phyloP scores from a whole-genome alignment of 1,140 invertebrate genomes.

The Lutraria rhynchaena region DNA sequence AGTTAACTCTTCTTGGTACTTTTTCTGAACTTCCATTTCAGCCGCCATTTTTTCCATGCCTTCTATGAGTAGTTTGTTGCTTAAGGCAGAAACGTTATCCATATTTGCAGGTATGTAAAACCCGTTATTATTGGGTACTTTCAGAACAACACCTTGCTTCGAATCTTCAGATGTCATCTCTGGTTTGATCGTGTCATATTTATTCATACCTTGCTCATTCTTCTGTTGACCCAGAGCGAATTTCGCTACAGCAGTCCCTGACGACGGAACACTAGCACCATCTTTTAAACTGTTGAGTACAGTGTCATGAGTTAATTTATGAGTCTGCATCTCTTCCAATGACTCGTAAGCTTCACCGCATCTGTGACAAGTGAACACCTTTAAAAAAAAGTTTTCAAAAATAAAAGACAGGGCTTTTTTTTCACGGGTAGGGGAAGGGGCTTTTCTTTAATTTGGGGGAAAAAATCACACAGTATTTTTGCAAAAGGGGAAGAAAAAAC shows the following conservation, averaged over 20 bases:
- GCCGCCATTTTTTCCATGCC: slow-evolving; percentile 40
- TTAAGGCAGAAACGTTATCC: slow-evolving; percentile 42
- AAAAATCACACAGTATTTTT: too few relatives aligned
- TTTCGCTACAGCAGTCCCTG: slow-evolving; percentile 63
- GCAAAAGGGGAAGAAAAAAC: too few relatives aligned
- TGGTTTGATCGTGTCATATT: slow-evolving; percentile 32
- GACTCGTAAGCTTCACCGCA: slow-evolving; percentile 75
- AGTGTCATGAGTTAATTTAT: slow-evolving; percentile 66
- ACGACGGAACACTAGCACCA: slow-evolving; percentile 21
- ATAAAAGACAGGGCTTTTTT: too few relatives aligned
- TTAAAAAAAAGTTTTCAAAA: slow-evolving; percentile 23
- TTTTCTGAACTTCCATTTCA: slow-evolving; percentile 49
- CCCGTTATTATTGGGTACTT: slow-evolving; percentile 36
- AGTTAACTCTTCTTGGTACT: slow-evolving; percentile 44
- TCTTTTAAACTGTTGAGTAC: slow-evolving; percentile 61
- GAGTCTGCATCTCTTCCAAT: slow-evolving; percentile 66
- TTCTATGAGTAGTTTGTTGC: slow-evolving; percentile 32
- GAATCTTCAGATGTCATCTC: slow-evolving; percentile 43
- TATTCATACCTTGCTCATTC: slow-evolving; percentile 41
- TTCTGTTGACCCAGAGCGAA: slow-evolving; percentile 65
- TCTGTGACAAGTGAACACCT: slow-evolving; percentile 70
- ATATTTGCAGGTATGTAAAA: slow-evolving; percentile 39
- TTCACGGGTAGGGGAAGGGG: too few relatives aligned
- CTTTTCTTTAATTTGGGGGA: too few relatives aligned
- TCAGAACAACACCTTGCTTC: slow-evolving; percentile 34